phyloP scores from a whole-genome alignment of 2,888 invertebrate species.

The Hydriomena furcata region DNA sequence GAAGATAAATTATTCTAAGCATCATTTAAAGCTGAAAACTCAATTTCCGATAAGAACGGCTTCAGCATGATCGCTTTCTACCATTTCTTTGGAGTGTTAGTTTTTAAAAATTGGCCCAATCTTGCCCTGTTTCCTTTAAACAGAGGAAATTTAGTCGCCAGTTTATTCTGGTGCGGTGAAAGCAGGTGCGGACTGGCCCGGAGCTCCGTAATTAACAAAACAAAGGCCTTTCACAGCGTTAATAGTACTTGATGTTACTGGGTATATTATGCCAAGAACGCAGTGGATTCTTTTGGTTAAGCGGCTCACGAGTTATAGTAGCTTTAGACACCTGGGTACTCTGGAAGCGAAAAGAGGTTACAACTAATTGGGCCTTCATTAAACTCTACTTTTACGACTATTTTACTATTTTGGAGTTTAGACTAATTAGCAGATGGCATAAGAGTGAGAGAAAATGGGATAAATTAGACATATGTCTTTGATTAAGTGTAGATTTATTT shows the following conservation, averaged over 20 bases:
- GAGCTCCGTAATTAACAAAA: constrained; percentile 73
- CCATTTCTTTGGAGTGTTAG: neutral
- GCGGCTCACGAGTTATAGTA: constrained; percentile 34
- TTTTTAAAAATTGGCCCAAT: constrained; percentile 6
- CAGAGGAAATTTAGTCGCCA: constrained; percentile 64
- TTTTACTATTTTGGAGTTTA: too few relatives aligned
- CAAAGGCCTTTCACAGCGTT: constrained; percentile 69
- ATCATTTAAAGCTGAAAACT: neutral
- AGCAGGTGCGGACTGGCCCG: constrained; percentile 66
- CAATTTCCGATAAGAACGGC: constrained; percentile 2
- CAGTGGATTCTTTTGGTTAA: constrained; percentile 51
- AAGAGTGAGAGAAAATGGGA: too few relatives aligned
- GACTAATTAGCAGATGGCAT: too few relatives aligned
- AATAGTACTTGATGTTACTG: constrained; percentile 65
- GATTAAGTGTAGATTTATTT: too few relatives aligned
- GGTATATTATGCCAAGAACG: constrained; percentile 59
- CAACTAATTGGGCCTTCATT: constrained; percentile 9
- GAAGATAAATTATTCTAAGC: neutral
- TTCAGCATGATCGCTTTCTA: constrained; percentile 2
- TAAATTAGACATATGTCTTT: too few relatives aligned
- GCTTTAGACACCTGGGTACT: constrained; percentile 34
- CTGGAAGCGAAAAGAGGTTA: constrained; percentile 14
- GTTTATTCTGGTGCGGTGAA: constrained; percentile 67
- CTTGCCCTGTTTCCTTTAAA: constrained; percentile 44
- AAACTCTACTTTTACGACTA: constrained; percentile 3